These are phyloP conservation scores for Tinea pellionella DNA, from an alignment of 2,888 invertebrate genomes.

Conservation along the genomic window DNA sequence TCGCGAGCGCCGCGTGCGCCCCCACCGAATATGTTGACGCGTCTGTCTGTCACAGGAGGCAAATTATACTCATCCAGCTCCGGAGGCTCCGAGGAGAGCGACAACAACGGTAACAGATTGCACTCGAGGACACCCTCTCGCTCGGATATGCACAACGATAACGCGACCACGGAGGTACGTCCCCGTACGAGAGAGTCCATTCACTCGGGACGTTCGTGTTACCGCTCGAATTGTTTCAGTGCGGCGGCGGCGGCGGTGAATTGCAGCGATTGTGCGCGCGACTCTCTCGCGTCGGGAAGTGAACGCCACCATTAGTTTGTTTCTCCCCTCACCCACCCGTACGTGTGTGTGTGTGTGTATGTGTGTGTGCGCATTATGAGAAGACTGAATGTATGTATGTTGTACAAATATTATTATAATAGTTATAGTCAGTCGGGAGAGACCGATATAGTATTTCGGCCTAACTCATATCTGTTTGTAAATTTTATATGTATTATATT, in stretches of 20 bases:
- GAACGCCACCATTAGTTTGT: slow-evolving; percentile 21
- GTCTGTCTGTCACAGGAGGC: neutral
- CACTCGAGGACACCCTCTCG: slow-evolving; percentile 18
- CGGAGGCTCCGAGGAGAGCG: slow-evolving; percentile 14
- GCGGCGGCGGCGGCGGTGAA: slow-evolving; percentile 23
- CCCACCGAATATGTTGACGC: slow-evolving; percentile 16
- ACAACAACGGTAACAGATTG: slow-evolving; percentile 18
- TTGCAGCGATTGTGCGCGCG: slow-evolving; percentile 51
- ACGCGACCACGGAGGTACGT: slow-evolving; percentile 26
- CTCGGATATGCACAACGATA: slow-evolving; percentile 42
- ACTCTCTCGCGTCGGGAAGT: slow-evolving; percentile 54
- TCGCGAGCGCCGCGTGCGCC: slow-evolving; percentile 20
- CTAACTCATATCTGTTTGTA: neutral
- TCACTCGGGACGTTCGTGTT: too few species aligned
- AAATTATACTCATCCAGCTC: slow-evolving; percentile 13
- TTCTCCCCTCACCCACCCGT: too few species aligned
- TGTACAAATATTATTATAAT: slow-evolving; percentile 16
- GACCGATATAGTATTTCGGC: too few species aligned
- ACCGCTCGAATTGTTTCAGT: too few species aligned
- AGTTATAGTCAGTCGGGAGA: too few species aligned
- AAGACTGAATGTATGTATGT: slow-evolving; percentile 48
- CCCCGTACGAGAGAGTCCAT: too few species aligned
- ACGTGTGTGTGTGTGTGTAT: too few species aligned
- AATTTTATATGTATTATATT: slow-evolving; percentile 10
- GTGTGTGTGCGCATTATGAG: slow-evolving; percentile 38